phyloP scores from a whole-genome alignment of 2,888 invertebrate species.

The Gastrophysa polygoni region DNA sequence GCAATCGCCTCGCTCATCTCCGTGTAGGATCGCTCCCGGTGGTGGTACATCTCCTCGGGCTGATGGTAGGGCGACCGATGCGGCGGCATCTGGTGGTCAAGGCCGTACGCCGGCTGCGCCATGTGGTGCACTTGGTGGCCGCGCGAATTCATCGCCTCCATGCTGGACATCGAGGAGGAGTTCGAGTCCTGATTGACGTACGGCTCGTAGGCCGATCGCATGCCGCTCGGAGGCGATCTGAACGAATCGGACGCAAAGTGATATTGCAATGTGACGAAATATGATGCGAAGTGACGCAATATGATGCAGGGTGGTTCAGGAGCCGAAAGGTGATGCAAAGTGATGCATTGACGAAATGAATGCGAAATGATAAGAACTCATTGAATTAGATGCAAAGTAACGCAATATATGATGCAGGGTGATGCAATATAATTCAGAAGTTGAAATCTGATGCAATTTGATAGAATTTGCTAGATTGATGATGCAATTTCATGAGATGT shows the following conservation, averaged over 20 bases:
- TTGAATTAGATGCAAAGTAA: too few relatives aligned
- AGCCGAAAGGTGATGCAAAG: too few relatives aligned
- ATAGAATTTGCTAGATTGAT: too few relatives aligned
- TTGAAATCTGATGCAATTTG: too few relatives aligned
- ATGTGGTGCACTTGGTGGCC: conserved; percentile 58
- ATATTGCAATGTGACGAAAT: too few relatives aligned
- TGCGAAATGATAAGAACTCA: too few relatives aligned
- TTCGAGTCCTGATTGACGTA: conserved; percentile 74
- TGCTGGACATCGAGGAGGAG: conserved; percentile 71
- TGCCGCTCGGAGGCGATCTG: conserved; percentile 60
- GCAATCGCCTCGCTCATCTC: conserved; percentile 69
- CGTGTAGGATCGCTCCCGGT: conserved; percentile 62
- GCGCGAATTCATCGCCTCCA: conserved; percentile 66
- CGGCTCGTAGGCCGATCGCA: conserved; percentile 65
- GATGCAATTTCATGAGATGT: too few relatives aligned
- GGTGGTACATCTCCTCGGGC: conserved; percentile 61
- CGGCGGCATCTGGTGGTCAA: conserved; percentile 55
- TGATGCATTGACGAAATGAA: too few relatives aligned
- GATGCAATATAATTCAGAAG: too few relatives aligned
- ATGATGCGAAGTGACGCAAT: too few relatives aligned
- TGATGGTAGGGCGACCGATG: conserved; percentile 70
- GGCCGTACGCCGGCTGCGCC: conserved; percentile 60
- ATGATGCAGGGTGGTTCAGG: too few relatives aligned
- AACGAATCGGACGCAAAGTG: conserved; percentile 41
- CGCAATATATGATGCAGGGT: too few relatives aligned